Conservation (phyloP, 2,888 invertebrate species). For the Mellilla xanthometata region DNA sequence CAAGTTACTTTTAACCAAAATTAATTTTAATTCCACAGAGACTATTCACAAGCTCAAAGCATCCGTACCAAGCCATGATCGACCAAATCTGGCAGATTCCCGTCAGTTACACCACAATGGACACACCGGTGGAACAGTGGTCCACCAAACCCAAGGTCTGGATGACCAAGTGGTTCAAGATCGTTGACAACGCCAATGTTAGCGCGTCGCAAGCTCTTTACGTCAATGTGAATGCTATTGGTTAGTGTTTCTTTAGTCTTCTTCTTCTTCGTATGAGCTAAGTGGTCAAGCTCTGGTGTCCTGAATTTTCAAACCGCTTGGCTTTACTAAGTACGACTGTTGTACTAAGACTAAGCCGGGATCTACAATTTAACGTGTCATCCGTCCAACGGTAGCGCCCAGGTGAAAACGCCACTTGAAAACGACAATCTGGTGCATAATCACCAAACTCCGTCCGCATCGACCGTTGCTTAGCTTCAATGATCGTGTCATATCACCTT, state of each 20-base stretch:
- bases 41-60: conserved; percentile 56
- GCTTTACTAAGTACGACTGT: too few relatives aligned
- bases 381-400: too few relatives aligned
- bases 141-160: conserved; percentile 55
- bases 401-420: too few relatives aligned
- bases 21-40: conserved; percentile 41
- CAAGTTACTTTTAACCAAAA: too few relatives aligned
- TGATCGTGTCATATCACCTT: too few relatives aligned
- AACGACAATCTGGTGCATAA: too few relatives aligned
- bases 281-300: too few relatives aligned
- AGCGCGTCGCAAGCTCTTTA: conserved; percentile 79
- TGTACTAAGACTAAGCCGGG: too few relatives aligned
- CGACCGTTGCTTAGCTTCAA: too few relatives aligned
- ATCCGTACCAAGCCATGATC: conserved; percentile 53
- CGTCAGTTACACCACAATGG: conserved; percentile 66
- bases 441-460: too few relatives aligned
- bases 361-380: too few relatives aligned
- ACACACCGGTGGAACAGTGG: conserved; percentile 37
- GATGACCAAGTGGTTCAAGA: conserved; percentile 47
- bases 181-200: conserved; percentile 33
- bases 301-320: too few relatives aligned
- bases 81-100: conserved; percentile 84
- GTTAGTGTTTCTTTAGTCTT: conserved; percentile 47
- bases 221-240: conserved; percentile 84
- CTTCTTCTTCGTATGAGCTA: neutral